phyloP scores from a whole-genome alignment of 2,888 invertebrate genomes.

The Bruchidius siliquastri region DNA sequence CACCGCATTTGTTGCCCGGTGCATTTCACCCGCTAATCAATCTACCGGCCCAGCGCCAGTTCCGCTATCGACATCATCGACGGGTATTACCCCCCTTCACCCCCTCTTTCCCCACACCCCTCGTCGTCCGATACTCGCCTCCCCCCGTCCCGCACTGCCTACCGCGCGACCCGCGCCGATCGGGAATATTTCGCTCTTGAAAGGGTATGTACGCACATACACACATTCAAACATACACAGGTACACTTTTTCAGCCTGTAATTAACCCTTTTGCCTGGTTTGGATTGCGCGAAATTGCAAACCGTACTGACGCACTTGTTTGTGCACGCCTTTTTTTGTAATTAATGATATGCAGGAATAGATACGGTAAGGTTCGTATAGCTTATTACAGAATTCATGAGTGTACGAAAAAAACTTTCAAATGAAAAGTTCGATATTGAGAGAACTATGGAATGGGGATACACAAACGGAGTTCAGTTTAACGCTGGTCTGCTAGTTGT shows the following conservation, averaged over 20 bases:
- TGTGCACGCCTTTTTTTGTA: neutral
- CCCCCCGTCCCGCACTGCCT: neutral
- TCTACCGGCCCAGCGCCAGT: constrained; percentile 31
- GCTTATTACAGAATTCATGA: no score
- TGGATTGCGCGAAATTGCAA: neutral
- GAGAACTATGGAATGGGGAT: no score
- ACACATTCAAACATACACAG: neutral
- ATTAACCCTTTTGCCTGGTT: neutral
- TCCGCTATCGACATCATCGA: constrained; percentile 5
- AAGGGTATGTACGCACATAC: neutral
- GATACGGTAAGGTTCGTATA: neutral
- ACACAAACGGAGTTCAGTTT: no score
- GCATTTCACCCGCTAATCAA: constrained; percentile 40
- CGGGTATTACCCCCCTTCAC: constrained; percentile 9
- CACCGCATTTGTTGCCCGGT: neutral
- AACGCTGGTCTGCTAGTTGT: no score
- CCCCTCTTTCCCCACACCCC: constrained; percentile 3
- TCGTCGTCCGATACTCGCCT: constrained; percentile 1
- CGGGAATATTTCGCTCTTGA: neutral
- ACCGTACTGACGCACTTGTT: neutral
- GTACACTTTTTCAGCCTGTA: neutral
- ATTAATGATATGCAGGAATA: neutral
- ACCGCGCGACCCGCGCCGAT: neutral
- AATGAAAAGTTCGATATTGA: no score
- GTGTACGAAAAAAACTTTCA: no score